Evolutionary conservation across 2,797 vertebrate genomes (phyloP).

Genomic region (Poecilia velifera): DNA sequence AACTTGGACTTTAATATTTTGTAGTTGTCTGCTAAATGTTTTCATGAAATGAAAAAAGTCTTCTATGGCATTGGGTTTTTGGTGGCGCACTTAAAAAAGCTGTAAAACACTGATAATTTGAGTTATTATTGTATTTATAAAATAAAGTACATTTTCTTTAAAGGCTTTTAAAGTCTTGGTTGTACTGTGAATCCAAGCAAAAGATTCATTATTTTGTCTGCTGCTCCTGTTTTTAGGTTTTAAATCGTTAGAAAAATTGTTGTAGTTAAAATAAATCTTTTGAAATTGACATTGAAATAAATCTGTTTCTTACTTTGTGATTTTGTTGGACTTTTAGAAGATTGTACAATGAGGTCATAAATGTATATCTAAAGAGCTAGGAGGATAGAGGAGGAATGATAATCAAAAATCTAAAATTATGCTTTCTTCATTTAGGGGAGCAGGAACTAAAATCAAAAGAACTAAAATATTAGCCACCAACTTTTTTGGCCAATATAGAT

Average conservation of each 20-base stretch:
- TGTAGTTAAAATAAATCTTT: neutral
- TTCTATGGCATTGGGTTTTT: neutral
- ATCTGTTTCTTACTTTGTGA: neutral
- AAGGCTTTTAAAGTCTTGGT: neutral
- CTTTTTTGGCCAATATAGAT: neutral
- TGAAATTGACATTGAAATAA: neutral
- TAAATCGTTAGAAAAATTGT: neutral
- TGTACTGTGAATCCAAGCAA: neutral
- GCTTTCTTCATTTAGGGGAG: neutral
- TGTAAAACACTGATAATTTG: neutral
- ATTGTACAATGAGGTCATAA: neutral
- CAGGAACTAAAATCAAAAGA: neutral
- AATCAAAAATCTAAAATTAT: neutral
- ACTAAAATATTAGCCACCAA: neutral
- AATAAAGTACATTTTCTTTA: neutral
- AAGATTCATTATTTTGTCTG: neutral
- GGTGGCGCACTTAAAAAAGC: neutral
- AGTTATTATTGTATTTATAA: neutral
- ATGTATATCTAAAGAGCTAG: neutral
- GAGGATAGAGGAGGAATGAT: neutral
- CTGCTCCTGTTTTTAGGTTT: neutral
- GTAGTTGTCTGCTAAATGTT: neutral
- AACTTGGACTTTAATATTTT: neutral
- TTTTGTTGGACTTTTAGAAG: neutral
- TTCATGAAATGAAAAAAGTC: neutral